Percentiles rank a stretch among this genome's conserved stretches.
Evolutionary conservation across 2,113 vertebrate species (phyloP).

Genomic region (Anguilla japonica): DNA sequence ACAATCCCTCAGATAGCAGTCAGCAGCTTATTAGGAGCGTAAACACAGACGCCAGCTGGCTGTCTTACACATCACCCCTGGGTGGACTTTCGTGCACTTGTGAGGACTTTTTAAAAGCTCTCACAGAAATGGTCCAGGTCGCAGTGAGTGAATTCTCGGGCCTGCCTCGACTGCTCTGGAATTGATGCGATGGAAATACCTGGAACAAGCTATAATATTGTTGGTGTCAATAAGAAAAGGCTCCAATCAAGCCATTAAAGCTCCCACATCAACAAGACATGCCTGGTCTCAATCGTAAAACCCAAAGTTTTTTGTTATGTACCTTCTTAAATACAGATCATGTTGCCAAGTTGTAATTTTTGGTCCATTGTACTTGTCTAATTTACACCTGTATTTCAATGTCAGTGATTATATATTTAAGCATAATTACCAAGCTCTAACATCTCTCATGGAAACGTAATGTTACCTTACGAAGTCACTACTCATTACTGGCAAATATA

Average conservation of each 20-base stretch:
- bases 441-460: neutral
- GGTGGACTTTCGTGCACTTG: neutral
- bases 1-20: neutral
- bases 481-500: no score
- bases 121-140: neutral
- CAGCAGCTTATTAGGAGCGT: slow-evolving; percentile 1
- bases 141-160: neutral
- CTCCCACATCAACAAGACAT: neutral
- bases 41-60: slow-evolving; percentile 4
- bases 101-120: neutral
- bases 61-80: neutral
- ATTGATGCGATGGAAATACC: neutral
- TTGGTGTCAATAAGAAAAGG: neutral
- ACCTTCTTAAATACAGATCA: neutral
- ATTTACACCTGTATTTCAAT: neutral
- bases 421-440: neutral
- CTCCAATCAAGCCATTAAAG: neutral
- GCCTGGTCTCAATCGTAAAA: neutral
- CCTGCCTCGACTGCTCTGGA: neutral
- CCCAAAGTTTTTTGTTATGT: neutral
- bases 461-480: neutral
- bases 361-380: neutral
- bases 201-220: neutral
- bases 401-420: neutral
- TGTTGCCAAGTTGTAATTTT: neutral